Evolutionary conservation across 2,888 invertebrate genomes (phyloP).

Genomic region (Lysandra coridon): DNA sequence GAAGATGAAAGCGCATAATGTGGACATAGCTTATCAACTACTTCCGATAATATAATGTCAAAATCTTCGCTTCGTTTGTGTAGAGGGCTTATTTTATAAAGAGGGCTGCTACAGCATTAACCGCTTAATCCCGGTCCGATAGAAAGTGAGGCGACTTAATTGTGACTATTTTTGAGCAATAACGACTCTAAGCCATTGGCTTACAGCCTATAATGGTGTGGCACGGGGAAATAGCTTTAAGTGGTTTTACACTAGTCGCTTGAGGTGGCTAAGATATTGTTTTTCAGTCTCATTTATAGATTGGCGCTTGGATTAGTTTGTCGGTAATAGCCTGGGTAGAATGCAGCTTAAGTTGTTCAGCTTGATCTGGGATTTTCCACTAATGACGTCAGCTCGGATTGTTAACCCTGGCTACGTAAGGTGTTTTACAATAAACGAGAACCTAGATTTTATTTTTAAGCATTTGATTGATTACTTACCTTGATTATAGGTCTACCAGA

Average conservation of each 20-base stretch:
- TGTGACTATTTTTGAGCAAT: constrained; percentile 46
- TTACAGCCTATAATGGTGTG: neutral
- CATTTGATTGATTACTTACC: too few relatives aligned
- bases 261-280: constrained; percentile 22
- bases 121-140: constrained; percentile 45
- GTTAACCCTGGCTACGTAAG: neutral
- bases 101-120: constrained; percentile 46
- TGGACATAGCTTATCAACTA: too few relatives aligned
- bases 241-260: constrained; percentile 23
- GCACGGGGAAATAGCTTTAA: constrained; percentile 6
- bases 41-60: neutral
- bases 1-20: too few relatives aligned
- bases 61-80: constrained; percentile 22
- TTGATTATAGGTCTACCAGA: too few relatives aligned
- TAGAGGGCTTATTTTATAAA: constrained; percentile 28
- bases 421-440: too few relatives aligned
- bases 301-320: neutral
- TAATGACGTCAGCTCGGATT: neutral
- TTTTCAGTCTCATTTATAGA: constrained; percentile 21
- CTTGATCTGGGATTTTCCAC: neutral
- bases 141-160: constrained; percentile 48
- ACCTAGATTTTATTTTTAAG: too few relatives aligned
- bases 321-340: constrained; percentile 3
- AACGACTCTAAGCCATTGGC: neutral
- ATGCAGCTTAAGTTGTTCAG: neutral